Conservation (phyloP, 1,140 invertebrate genomes). For the Pristionchus pacificus region DNA sequence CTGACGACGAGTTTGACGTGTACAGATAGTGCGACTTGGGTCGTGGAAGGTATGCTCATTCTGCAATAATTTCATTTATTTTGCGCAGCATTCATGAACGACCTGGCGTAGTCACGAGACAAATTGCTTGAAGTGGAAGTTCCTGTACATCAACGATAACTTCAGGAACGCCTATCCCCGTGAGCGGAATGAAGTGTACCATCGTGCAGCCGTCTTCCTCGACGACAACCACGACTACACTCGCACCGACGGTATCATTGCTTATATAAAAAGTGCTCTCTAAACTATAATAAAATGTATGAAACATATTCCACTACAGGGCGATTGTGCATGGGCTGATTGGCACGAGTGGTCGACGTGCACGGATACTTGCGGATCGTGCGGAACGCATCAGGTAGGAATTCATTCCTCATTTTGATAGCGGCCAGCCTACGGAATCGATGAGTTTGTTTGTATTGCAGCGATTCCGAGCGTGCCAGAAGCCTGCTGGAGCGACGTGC, state of each 20-base stretch:
- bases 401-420: too few relatives aligned
- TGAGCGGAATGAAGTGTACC: slow-evolving; percentile 2
- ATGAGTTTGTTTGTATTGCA: too few relatives aligned
- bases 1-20: neutral
- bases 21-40: neutral
- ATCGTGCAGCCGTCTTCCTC: slow-evolving; percentile 6
- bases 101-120: too few relatives aligned
- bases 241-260: neutral
- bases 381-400: too few relatives aligned
- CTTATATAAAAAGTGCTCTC: neutral
- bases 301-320: neutral
- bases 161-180: neutral
- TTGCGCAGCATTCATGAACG: too few relatives aligned
- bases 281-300: neutral
- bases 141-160: slow-evolving; percentile 2
- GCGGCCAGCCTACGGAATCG: too few relatives aligned
- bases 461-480: slow-evolving; percentile 14
- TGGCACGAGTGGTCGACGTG: slow-evolving; percentile 20
- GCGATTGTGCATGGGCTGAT: neutral
- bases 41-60: neutral
- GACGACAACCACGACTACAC: neutral
- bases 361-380: slow-evolving; percentile 19
- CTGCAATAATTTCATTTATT: too few relatives aligned
- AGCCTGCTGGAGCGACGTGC: slow-evolving; percentile 11
- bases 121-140: too few relatives aligned